A percentile compares a stretch with the other conserved stretches of the same genome.
phyloP scores from a whole-genome alignment of 2,113 vertebrate genomes.

The Plestiodon gilberti region DNA sequence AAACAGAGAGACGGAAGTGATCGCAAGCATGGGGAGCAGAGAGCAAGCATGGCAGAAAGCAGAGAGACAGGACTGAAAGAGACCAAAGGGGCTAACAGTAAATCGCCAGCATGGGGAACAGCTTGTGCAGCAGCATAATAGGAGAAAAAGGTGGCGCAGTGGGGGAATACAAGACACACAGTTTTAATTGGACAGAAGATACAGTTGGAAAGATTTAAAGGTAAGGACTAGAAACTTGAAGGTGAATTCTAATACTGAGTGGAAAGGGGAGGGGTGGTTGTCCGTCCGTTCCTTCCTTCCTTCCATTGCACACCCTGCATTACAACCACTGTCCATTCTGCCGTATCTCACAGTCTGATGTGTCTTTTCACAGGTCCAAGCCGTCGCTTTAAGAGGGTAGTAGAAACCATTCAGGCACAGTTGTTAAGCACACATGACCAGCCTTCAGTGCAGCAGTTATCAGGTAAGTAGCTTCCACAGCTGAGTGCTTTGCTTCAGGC shows the following conservation, averaged over 20 bases:
- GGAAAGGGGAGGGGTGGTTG: constrained; percentile 27
- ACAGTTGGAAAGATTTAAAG: not conserved
- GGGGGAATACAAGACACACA: not conserved
- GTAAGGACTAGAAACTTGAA: not conserved
- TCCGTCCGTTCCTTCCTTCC: too few species aligned
- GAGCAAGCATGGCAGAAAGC: too few species aligned
- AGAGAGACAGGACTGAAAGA: not conserved
- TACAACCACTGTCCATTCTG: not conserved
- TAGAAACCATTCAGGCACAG: constrained; percentile 98
- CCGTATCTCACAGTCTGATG: constrained; percentile 46
- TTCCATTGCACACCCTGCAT: not conserved
- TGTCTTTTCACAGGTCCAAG: constrained; percentile 86
- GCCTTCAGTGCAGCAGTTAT: constrained; percentile 94
- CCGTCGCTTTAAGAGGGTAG: constrained; percentile 98
- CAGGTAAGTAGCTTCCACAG: constrained; percentile 86
- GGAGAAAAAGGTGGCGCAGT: not conserved
- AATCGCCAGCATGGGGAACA: too few species aligned
- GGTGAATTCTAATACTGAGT: not conserved
- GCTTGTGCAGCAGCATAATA: not conserved
- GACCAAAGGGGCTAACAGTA: not conserved
- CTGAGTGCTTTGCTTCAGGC: constrained; percentile 62
- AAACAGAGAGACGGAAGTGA: not conserved
- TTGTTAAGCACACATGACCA: constrained; percentile 98
- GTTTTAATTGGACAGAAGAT: not conserved
- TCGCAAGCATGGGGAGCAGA: not conserved